phyloP scores from a whole-genome alignment of 2,113 vertebrate species.

The Trochalopteron elliotii region DNA sequence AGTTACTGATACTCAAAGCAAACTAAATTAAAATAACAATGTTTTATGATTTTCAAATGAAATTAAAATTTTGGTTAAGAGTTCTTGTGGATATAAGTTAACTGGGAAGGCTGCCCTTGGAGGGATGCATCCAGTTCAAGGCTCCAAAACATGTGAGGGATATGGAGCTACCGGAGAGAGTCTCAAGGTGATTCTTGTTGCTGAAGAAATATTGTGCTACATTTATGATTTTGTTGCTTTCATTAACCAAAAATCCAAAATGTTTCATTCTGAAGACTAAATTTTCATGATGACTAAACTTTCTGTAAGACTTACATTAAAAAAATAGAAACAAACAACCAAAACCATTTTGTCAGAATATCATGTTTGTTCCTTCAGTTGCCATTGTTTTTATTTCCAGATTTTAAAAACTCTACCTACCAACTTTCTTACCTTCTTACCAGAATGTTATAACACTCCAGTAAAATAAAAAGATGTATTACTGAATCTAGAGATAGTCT shows the following conservation, averaged over 20 bases:
- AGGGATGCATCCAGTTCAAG: not conserved
- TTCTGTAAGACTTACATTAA: not conserved
- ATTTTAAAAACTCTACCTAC: not conserved
- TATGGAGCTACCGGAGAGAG: not conserved
- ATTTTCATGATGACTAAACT: not conserved
- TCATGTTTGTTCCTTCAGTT: not conserved
- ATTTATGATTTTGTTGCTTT: not conserved
- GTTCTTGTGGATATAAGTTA: not conserved
- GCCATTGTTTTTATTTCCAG: not conserved
- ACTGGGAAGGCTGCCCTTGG: not conserved
- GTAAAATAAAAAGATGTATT: not conserved
- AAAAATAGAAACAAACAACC: rapidly evolving
- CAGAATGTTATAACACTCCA: not conserved
- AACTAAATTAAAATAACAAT: not conserved
- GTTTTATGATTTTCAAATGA: not conserved
- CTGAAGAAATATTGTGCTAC: not conserved
- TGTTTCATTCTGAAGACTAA: not conserved
- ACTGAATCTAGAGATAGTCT: not conserved
- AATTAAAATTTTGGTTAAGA: not conserved
- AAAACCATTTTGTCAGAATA: not conserved
- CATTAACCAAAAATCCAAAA: not conserved
- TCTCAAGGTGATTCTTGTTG: not conserved
- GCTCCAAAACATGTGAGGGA: not conserved
- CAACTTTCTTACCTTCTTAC: not conserved
- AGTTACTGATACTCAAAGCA: not conserved